Conservation (phyloP, 37 sponge, comb jelly and placozoan genomes). For the Theonella swinhoei region DNA sequence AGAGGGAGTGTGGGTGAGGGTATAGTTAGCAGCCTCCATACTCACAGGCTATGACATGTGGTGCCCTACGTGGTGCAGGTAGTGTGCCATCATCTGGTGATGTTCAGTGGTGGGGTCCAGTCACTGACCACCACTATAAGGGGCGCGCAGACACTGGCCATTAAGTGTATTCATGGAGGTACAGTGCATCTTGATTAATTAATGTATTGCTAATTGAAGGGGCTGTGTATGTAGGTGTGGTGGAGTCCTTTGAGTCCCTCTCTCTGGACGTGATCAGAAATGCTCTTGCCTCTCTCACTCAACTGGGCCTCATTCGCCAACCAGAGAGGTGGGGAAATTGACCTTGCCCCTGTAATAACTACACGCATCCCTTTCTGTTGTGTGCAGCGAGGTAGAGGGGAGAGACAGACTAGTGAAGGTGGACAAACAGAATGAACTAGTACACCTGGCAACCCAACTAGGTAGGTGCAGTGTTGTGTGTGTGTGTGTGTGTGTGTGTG, state of each 20-base stretch:
- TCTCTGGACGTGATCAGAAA: constrained; percentile 78
- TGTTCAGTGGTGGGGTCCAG: constrained; percentile 68
- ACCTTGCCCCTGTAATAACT: not conserved
- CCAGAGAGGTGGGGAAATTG: constrained; percentile 8
- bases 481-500: too few relatives aligned
- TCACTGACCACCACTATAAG: constrained; percentile 38
- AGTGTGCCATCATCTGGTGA: constrained; percentile 63
- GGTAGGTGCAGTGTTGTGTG: constrained; percentile 58
- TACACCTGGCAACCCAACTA: constrained; percentile 23
- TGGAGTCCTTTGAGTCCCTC: constrained; percentile 55
- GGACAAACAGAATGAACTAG: constrained; percentile 22
- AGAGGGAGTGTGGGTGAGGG: constrained; percentile 64
- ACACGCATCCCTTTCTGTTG: not conserved
- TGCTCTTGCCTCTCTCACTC: constrained; percentile 65
- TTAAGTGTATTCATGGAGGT: constrained; percentile 58
- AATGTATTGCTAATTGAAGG: not conserved
- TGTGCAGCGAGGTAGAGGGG: constrained; percentile 72
- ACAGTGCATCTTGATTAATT: constrained; percentile 1
- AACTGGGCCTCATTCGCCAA: constrained; percentile 52
- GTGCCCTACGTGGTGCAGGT: constrained; percentile 18
- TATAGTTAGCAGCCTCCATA: not conserved
- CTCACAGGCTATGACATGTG: not conserved
- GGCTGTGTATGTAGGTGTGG: constrained; percentile 18
- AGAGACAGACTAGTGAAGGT: constrained; percentile 77
- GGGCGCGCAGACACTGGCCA: constrained; percentile 61